phyloP scores from a whole-genome alignment of 1,140 invertebrate genomes.

The Bombus difficillimus region DNA sequence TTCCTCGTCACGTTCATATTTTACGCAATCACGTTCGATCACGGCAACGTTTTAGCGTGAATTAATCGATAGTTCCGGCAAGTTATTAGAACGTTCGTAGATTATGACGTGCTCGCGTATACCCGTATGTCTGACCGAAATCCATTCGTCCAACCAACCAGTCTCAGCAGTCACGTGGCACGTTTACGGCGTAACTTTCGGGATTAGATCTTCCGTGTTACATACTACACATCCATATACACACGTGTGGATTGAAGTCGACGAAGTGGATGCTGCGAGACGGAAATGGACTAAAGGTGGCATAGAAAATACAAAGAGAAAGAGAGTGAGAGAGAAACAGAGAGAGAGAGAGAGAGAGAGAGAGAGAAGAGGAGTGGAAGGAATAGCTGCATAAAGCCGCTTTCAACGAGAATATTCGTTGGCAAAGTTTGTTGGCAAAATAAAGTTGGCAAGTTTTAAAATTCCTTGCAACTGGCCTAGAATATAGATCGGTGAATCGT shows the following conservation, averaged over 20 bases:
- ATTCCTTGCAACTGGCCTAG: conserved; percentile 44
- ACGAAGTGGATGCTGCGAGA: conserved; percentile 28
- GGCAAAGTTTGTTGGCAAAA: conserved; percentile 61
- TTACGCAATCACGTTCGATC: conserved; percentile 2
- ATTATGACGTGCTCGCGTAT: conserved; percentile 28
- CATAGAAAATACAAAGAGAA: background rate
- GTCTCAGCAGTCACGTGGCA: conserved; percentile 66
- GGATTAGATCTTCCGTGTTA: conserved; percentile 60
- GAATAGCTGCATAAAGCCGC: conserved; percentile 33
- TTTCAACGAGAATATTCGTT: conserved; percentile 59
- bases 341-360: background rate
- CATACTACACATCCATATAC: conserved; percentile 34
- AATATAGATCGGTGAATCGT: conserved; percentile 56
- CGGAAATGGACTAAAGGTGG: conserved; percentile 45
- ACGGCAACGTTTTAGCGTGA: background rate
- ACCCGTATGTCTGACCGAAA: conserved; percentile 40
- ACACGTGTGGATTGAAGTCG: conserved; percentile 48
- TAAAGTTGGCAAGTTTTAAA: conserved; percentile 65
- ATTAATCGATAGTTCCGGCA: conserved; percentile 8
- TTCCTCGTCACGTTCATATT: background rate
- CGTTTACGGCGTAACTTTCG: conserved; percentile 72
- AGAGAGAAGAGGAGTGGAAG: too few relatives aligned
- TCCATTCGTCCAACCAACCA: conserved; percentile 56
- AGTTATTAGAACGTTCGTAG: conserved; percentile 24
- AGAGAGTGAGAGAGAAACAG: background rate